Percentiles rank a stretch among this genome's conserved stretches.
phyloP scores from a whole-genome alignment of 2,113 vertebrate species.

The Heliornis fulica region DNA sequence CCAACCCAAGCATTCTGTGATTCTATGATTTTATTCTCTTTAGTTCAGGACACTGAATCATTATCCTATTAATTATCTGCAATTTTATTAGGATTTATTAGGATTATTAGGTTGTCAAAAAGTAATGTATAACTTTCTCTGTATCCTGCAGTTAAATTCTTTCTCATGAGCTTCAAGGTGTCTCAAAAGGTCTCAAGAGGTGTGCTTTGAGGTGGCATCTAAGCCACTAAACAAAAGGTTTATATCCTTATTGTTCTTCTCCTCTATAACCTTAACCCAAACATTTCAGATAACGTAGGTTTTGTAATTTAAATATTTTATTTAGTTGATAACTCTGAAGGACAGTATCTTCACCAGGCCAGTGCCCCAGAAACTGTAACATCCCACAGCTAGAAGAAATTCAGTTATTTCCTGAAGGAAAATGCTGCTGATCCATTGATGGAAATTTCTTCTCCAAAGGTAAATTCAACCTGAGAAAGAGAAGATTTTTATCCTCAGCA shows the following conservation, averaged over 20 bases:
- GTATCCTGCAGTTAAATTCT: background rate
- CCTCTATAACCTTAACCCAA: background rate
- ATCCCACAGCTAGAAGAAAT: background rate
- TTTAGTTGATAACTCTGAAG: background rate
- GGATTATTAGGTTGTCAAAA: background rate
- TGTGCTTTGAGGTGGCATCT: background rate
- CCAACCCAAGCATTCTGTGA: too few species aligned
- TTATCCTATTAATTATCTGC: background rate
- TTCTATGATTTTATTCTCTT: background rate
- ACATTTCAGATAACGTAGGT: background rate
- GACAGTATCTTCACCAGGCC: background rate
- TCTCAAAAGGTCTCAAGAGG: too few species aligned
- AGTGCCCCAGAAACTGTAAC: background rate
- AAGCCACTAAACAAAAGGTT: background rate
- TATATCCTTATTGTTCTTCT: background rate
- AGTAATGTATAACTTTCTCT: background rate
- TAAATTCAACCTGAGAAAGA: background rate
- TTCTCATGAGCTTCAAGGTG: background rate
- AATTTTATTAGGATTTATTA: background rate
- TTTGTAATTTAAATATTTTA: background rate
- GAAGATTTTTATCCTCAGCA: background rate
- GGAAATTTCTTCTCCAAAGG: background rate
- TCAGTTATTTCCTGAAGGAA: background rate
- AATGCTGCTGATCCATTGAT: background rate
- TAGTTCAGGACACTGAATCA: background rate